These are phyloP conservation scores for Drosophila pseudotakahashii DNA, from an alignment of 2,888 invertebrate species.

Conservation along the genomic window DNA sequence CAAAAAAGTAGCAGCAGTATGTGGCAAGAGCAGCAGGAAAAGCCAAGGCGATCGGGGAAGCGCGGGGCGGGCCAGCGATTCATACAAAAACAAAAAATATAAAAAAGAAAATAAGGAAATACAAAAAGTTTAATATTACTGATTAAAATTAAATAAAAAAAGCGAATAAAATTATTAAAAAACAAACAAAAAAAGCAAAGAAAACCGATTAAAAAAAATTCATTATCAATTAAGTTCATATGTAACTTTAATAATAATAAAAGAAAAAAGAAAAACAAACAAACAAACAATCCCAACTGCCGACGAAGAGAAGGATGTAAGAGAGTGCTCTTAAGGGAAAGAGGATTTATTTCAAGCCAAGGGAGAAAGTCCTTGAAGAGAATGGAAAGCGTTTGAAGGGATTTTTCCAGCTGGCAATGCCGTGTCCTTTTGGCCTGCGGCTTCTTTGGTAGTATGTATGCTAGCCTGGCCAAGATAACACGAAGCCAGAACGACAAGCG, in stretches of 20 bases:
- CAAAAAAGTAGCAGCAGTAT: conserved; percentile 16
- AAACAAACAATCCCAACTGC: conserved; percentile 20
- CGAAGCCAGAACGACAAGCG: conserved; percentile 40
- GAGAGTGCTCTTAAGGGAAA: conserved; percentile 17
- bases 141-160: conserved; percentile 70
- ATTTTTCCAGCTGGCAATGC: conserved; percentile 39
- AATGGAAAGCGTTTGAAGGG: neutral
- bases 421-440: conserved; percentile 19
- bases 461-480: conserved; percentile 56
- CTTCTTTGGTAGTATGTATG: conserved; percentile 46
- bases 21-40: conserved; percentile 30
- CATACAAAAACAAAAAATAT: conserved; percentile 51
- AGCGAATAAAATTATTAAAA: conserved; percentile 68
- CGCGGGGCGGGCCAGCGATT: conserved; percentile 70
- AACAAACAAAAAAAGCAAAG: conserved; percentile 44
- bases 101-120: conserved; percentile 49
- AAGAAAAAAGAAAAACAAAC: conserved; percentile 63
- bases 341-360: neutral
- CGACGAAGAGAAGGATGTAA: conserved; percentile 34
- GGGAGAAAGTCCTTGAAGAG: conserved; percentile 12
- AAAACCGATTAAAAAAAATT: conserved; percentile 49
- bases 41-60: conserved; percentile 29
- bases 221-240: conserved; percentile 77
- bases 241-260: conserved; percentile 79
- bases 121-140: conserved; percentile 72